phyloP scores from a whole-genome alignment of 2,113 vertebrate genomes.

The Equus przewalskii region DNA sequence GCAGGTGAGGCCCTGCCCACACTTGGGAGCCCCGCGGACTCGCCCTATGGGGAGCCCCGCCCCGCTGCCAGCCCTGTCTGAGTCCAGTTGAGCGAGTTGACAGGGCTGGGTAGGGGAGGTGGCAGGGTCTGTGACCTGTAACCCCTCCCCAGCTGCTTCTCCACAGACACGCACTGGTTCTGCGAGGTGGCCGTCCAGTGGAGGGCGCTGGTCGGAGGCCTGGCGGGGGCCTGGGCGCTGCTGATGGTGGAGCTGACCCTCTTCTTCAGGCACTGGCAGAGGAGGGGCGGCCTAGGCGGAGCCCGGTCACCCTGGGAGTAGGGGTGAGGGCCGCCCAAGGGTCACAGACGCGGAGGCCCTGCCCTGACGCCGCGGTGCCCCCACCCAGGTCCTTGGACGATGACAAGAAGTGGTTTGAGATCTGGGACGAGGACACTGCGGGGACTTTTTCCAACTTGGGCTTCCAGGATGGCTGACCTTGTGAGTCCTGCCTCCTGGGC shows the following conservation, averaged over 20 bases:
- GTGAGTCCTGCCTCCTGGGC: not conserved
- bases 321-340: not conserved
- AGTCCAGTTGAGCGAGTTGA: rapidly evolving
- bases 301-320: not conserved
- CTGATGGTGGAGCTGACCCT: not conserved
- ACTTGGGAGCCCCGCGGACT: too few species aligned
- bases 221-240: not conserved
- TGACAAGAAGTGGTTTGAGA: not conserved
- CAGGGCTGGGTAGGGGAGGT: rapidly evolving
- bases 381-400: not conserved
- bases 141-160: constrained; percentile 44
- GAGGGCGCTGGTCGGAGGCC: constrained; percentile 32
- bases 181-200: constrained; percentile 47
- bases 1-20: constrained; percentile 62
- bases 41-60: not conserved
- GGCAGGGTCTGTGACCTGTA: not conserved
- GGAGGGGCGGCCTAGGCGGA: rapidly evolving
- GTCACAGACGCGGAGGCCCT: rapidly evolving
- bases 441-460: constrained; percentile 53
- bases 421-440: not conserved
- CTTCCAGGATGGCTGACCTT: not conserved
- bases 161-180: constrained; percentile 25
- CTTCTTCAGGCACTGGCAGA: too few species aligned
- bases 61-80: rapidly evolving
- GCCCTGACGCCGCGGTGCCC: rapidly evolving